Evolutionary conservation across 2,888 invertebrate genomes (phyloP), one percentile per base, ranked within the genome.

Genomic region (Strigamia transsilvanica): DNA sequence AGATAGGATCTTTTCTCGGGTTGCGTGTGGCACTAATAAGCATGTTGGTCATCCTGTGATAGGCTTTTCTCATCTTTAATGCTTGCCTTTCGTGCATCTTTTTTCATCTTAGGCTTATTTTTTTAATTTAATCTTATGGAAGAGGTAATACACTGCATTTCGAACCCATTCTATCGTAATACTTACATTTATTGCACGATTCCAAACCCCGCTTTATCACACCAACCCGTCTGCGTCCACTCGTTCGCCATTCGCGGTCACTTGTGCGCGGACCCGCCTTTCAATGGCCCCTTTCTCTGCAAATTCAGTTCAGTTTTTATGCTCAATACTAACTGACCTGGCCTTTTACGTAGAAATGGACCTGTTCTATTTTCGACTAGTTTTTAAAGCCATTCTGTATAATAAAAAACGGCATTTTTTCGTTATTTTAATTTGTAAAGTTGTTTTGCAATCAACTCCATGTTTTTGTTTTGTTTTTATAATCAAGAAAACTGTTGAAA

Each of bases 251-350:
- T 66, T 21, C 61, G 61, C 61, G 61, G 61, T 66, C 61, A 66
- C 61, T 66, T 66, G 23, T 66, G 61, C 61, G 61, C 61, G 61
- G 61, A 66, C 61, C 61, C 61, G 61, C 61, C 23, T 66, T 66
- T 66, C 61, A 23, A 66, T 66, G 23, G 61, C 61, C 18, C 23
- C 61, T 66, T 66, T 18, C 18, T 66, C 61, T 7, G 61, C 18
- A 21, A 46, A 66, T 66, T 66, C 61, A 66, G 61, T 23, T 66
- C 21, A 66, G 13, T 66, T 66, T 66, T 66, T 66, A n/a, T 66
- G 51, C 12, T 51, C 51, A 6, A 51, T 15, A 18, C 12, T 12
- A n/a, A 66, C 61, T 66, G 61, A 66, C 61, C 61, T 66, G 21
- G 61, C 18, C 61, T 66, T 13, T 66, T 21, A 9, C 21, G 61